These are phyloP conservation scores for Diplogasteroides magnus DNA, from an alignment of 1,140 invertebrate species.

Conservation along the genomic window DNA sequence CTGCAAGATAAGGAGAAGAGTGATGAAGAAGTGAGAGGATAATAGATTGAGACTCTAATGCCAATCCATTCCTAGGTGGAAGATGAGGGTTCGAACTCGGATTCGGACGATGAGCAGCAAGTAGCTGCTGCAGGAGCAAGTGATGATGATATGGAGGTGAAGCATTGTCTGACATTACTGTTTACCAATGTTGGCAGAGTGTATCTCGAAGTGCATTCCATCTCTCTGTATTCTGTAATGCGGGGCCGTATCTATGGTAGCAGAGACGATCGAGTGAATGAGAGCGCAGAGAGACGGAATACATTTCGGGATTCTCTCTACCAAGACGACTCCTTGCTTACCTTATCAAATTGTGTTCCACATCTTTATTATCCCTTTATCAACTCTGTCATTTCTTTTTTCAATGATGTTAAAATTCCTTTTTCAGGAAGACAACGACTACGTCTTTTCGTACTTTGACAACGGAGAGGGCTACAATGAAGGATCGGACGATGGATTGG, in stretches of 20 bases:
- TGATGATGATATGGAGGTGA: conserved; percentile 5
- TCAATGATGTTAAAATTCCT: conserved; percentile 35
- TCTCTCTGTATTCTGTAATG: no score
- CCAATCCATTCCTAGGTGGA: background rate
- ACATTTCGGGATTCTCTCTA: no score
- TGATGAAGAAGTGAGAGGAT: conserved; percentile 6
- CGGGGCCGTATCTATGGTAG: no score
- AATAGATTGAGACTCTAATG: background rate
- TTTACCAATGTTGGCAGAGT: conserved; percentile 4
- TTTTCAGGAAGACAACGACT: conserved; percentile 57
- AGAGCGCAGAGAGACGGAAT: no score
- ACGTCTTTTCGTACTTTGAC: conserved; percentile 56
- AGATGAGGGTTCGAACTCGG: background rate
- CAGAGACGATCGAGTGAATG: no score
- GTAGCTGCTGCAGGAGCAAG: background rate
- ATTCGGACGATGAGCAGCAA: conserved; percentile 10
- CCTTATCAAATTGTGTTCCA: no score
- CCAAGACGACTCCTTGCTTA: no score
- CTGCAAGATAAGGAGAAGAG: conserved; percentile 13
- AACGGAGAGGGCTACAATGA: conserved; percentile 56
- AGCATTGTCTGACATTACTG: conserved; percentile 25
- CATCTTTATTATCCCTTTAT: no score
- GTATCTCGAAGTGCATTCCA: no score
- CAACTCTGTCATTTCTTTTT: conserved; percentile 19
- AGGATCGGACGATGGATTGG: conserved; percentile 55